These are phyloP conservation scores for Larimichthys polyactis DNA, from an alignment of 2,113 vertebrate genomes.

Conservation along the genomic window DNA sequence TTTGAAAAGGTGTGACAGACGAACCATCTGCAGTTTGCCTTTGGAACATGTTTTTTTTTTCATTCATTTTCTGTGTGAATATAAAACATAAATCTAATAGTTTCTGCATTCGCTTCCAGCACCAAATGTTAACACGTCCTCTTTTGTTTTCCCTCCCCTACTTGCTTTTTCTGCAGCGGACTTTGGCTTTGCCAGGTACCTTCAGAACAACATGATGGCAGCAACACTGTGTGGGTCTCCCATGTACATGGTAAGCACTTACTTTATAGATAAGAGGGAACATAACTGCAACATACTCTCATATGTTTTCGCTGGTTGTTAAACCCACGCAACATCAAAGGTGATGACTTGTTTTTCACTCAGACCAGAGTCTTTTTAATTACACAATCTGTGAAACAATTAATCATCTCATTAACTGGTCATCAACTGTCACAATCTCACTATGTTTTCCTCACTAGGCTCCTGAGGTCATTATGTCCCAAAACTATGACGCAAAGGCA, in stretches of 20 bases:
- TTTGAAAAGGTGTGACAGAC: neutral
- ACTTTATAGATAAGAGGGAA: neutral
- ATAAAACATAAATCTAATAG: neutral
- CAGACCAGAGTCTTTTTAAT: neutral
- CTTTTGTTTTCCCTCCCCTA: neutral
- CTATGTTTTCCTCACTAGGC: conserved; percentile 82
- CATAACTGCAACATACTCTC: neutral
- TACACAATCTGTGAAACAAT: neutral
- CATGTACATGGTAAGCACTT: conserved; percentile 95
- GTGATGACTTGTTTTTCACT: neutral
- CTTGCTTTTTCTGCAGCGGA: conserved; percentile 85
- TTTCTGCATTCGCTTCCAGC: neutral
- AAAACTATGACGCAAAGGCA: conserved; percentile 97
- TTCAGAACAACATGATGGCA: conserved; percentile 99
- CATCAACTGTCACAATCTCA: neutral
- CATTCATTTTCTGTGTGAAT: neutral
- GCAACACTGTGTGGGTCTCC: conserved; percentile 97
- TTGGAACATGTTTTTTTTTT: neutral
- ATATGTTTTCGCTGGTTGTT: neutral
- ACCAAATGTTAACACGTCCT: neutral
- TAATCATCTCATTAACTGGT: neutral
- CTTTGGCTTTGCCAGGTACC: conserved; percentile 97
- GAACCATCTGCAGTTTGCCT: neutral
- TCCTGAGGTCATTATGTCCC: conserved; percentile 99
- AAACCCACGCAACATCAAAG: neutral